Conservation (phyloP, 2,888 invertebrate species). For the Tachina grossa region DNA sequence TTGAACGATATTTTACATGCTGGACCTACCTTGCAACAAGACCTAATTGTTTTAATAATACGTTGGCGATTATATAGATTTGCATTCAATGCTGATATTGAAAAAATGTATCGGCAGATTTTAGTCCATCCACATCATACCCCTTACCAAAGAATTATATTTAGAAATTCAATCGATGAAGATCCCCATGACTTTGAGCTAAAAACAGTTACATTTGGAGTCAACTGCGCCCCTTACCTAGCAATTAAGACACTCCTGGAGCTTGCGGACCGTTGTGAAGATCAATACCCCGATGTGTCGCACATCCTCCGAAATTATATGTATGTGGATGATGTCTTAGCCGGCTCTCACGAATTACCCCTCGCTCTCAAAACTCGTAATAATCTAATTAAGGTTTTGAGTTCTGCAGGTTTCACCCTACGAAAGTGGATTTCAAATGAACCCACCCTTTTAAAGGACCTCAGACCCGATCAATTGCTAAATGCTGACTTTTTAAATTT, state of each 20-base stretch:
- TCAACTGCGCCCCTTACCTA: too few relatives aligned
- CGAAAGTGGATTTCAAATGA: conserved; percentile 20
- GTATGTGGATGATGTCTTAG: not conserved
- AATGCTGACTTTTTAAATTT: too few relatives aligned
- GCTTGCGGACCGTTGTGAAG: not conserved
- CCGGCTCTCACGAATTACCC: not conserved
- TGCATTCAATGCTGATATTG: conserved; percentile 69
- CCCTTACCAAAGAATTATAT: conserved; percentile 8
- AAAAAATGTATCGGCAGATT: conserved; percentile 71
- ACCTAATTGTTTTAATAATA: conserved; percentile 44
- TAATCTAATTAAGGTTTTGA: conserved; percentile 18
- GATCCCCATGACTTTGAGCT: not conserved
- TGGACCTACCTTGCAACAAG: conserved; percentile 64
- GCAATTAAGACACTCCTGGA: not conserved
- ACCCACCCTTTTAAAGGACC: not conserved
- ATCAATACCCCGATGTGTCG: conserved; percentile 54
- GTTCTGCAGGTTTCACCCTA: conserved; percentile 9
- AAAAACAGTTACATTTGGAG: not conserved
- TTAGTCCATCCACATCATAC: conserved; percentile 34
- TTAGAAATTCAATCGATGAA: not conserved
- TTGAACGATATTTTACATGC: conserved; percentile 31
- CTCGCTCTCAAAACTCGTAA: not conserved
- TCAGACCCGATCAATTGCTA: not conserved
- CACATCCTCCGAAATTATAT: not conserved
- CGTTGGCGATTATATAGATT: conserved; percentile 56